phyloP scores from a whole-genome alignment of 2,797 vertebrate genomes.

The Characodon lateralis region DNA sequence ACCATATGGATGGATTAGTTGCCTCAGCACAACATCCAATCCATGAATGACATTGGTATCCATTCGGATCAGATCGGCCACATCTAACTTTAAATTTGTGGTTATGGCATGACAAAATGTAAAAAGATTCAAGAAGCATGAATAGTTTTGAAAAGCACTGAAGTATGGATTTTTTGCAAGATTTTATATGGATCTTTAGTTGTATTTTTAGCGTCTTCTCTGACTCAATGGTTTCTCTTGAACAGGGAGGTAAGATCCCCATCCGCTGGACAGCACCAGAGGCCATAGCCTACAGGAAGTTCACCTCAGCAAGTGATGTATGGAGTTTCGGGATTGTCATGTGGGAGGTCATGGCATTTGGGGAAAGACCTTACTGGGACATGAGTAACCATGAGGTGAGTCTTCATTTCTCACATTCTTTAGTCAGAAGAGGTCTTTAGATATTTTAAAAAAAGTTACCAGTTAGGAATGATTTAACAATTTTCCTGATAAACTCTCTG shows the following conservation, averaged over 20 bases:
- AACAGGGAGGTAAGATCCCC: constrained; percentile 95
- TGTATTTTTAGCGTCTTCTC: not conserved
- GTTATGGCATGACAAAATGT: not conserved
- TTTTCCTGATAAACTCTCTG: constrained; percentile 7
- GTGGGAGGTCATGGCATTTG: constrained; percentile 99
- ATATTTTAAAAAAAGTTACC: not conserved
- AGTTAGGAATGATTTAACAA: not conserved
- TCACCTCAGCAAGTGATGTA: constrained; percentile 95
- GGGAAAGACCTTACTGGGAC: constrained; percentile 96
- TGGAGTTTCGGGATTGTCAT: constrained; percentile 99
- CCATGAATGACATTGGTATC: no score
- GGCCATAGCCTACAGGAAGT: constrained; percentile 96
- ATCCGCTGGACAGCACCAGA: constrained; percentile 98
- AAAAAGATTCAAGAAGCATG: not conserved
- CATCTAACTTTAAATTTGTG: no score
- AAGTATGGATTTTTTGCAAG: not conserved
- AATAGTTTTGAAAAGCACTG: not conserved
- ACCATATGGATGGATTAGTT: no score
- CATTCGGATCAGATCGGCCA: no score
- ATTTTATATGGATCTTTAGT: not conserved
- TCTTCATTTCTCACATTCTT: not conserved
- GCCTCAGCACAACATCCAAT: no score
- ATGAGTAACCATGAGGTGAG: constrained; percentile 86
- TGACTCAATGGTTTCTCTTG: not conserved
- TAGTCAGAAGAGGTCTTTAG: not conserved